phyloP scores from a whole-genome alignment of 2,113 vertebrate genomes.

The Nothocercus julius region DNA sequence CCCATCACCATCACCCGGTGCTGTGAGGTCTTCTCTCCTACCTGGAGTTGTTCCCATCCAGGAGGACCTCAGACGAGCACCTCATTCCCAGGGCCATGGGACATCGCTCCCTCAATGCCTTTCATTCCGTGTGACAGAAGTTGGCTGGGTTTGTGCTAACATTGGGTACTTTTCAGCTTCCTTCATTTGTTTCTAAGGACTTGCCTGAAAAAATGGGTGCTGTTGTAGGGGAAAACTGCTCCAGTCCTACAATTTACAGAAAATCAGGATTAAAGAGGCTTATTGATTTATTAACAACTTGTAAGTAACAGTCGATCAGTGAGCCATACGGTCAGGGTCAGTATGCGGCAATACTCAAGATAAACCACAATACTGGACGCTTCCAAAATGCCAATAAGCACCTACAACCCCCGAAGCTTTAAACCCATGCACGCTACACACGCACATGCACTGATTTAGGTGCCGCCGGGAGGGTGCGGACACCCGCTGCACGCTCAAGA shows the following conservation, averaged over 20 bases:
- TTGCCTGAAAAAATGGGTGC: neutral
- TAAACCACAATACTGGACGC: neutral
- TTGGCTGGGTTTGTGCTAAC: neutral
- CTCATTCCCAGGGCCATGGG: neutral
- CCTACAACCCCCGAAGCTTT: neutral
- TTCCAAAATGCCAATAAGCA: neutral
- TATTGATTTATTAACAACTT: constrained; percentile 17
- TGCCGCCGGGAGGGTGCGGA: neutral
- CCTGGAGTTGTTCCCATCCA: neutral
- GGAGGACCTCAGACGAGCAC: neutral
- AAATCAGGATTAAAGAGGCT: constrained; percentile 18
- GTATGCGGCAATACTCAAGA: neutral
- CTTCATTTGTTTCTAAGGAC: neutral
- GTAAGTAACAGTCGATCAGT: constrained; percentile 36
- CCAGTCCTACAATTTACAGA: neutral
- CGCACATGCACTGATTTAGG: accelerated
- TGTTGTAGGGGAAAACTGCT: constrained; percentile 2
- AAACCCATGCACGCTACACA: neutral
- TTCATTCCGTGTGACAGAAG: accelerated
- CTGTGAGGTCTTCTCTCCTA: neutral
- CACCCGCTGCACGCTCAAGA: accelerated
- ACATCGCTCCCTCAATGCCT: neutral
- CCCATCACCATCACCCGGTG: neutral
- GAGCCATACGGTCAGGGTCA: neutral
- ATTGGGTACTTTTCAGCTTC: neutral